A percentile compares a stretch with the other conserved stretches of the same genome.
phyloP scores from a whole-genome alignment of 1,140 invertebrate species.

The Hydropsyche tenuis region DNA sequence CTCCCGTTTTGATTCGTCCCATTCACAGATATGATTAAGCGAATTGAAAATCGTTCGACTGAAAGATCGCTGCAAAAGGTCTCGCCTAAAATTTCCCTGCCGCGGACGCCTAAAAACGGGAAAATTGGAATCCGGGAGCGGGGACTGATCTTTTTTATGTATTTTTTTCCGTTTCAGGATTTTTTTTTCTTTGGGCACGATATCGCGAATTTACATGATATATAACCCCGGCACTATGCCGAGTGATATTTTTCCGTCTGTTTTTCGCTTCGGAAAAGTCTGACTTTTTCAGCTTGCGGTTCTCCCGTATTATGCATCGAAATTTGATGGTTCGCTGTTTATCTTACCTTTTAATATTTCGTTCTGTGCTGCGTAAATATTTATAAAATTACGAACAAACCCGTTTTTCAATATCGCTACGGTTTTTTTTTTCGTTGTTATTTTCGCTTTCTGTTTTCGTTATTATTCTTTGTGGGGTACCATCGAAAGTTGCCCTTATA shows the following conservation, averaged over 20 bases:
- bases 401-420: background rate
- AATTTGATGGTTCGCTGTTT: conserved; percentile 27
- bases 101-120: background rate
- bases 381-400: conserved; percentile 3
- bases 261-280: background rate
- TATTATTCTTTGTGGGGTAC: too few relatives aligned
- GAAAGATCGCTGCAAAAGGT: conserved; percentile 34
- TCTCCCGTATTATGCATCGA: conserved; percentile 14
- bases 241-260: conserved; percentile 33
- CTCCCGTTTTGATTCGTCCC: conserved; percentile 33
- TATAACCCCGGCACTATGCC: conserved; percentile 17
- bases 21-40: conserved; percentile 38
- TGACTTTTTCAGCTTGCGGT: too few relatives aligned
- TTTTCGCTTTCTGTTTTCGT: background rate
- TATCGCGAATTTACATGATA: conserved; percentile 32
- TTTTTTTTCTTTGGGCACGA: background rate
- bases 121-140: background rate
- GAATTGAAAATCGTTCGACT: conserved; percentile 35
- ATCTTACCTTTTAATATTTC: conserved; percentile 28
- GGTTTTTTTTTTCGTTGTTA: conserved; percentile 7
- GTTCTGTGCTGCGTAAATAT: conserved; percentile 9
- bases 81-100: conserved; percentile 31
- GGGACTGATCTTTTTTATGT: background rate
- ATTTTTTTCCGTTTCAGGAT: too few relatives aligned
- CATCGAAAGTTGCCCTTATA: too few relatives aligned